Base-by-base conservation (phyloP, 2,797 vertebrate genomes). In the Alectoris magna region DNA sequence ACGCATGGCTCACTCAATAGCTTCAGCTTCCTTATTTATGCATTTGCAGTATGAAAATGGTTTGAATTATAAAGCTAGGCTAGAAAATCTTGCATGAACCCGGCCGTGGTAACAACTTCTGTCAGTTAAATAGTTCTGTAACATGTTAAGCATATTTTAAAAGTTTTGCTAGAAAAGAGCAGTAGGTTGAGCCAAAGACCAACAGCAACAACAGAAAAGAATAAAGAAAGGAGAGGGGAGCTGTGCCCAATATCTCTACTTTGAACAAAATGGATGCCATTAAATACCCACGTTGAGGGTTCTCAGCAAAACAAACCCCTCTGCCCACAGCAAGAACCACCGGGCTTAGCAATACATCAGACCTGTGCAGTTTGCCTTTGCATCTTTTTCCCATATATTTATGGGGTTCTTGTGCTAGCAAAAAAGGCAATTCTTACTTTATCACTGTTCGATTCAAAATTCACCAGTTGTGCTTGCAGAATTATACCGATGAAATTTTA, bases 51-150 rank as follows among this genome's bases (percentile, higher is more conserved):
- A 78, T 56, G 60, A 95, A 94, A 86, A 80, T 87, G 80, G 44
- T 91, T 95, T 95, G 88, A 94, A 89, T 92, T 93, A 93, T 31
- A 74, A 90, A 91, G 71, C 63, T 71, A 88, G 81, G 78, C 84
- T 88, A 34, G 74, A 84, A 86, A 84, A 86, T 71, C 70, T 84
- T 90, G 78, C 66, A 66, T 17, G 69, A 96, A 64, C 9, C 68
- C 88, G 71, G 44, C 71, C 11, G 5, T 44, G 77, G 90, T 48
- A 92, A 74, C 76, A 92, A 55, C 41, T 68, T 62, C 53, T 90
- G 70, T 63, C 88, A 67, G 5, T 36, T 80, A 41, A 8, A 31
- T 7, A 1, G 23, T 44, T 64, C 39, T 72, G 68, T 79, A 74
- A 79, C 13, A 36, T 1, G 1, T 56, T 68, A 79, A 36, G n/a